A percentile compares a stretch with the other conserved stretches of the same genome.
Conservation (phyloP, 2,113 vertebrate species). For the Pipa parva region DNA sequence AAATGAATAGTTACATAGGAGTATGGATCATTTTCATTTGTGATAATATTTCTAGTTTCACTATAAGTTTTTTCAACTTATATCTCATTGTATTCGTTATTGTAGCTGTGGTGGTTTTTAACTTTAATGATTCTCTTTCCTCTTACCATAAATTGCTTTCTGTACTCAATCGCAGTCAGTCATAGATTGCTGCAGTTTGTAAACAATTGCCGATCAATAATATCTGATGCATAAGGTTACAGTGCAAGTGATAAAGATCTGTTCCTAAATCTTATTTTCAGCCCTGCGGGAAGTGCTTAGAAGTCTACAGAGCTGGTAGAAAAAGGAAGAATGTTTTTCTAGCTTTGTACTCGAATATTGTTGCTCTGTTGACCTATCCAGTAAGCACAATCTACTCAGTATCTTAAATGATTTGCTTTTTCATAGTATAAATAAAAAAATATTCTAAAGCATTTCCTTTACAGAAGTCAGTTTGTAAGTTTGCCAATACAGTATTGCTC, state of each 20-base stretch:
- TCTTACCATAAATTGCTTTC: not conserved
- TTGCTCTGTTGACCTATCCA: conserved; percentile 27
- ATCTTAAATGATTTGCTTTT: too few species aligned
- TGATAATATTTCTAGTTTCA: too few species aligned
- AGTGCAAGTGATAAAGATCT: conserved; percentile 38
- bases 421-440: too few species aligned
- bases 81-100: too few species aligned
- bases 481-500: too few species aligned
- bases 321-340: conserved; percentile 12
- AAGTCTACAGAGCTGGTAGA: conserved; percentile 27
- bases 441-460: too few species aligned
- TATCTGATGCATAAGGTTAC: conserved; percentile 28
- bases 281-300: conserved; percentile 25
- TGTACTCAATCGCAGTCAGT: not conserved
- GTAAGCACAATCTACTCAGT: too few species aligned
- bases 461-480: too few species aligned
- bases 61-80: too few species aligned
- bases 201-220: conserved; percentile 35
- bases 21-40: too few species aligned
- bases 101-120: too few species aligned
- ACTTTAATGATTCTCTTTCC: not conserved
- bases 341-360: conserved; percentile 10
- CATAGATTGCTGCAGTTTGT: conserved; percentile 7
- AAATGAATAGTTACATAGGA: too few species aligned
- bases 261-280: conserved; percentile 34